Percentiles rank a stretch among this genome's conserved stretches.
Conservation (phyloP, 1,140 invertebrate species). For the Drosophila lacertosa region DNA sequence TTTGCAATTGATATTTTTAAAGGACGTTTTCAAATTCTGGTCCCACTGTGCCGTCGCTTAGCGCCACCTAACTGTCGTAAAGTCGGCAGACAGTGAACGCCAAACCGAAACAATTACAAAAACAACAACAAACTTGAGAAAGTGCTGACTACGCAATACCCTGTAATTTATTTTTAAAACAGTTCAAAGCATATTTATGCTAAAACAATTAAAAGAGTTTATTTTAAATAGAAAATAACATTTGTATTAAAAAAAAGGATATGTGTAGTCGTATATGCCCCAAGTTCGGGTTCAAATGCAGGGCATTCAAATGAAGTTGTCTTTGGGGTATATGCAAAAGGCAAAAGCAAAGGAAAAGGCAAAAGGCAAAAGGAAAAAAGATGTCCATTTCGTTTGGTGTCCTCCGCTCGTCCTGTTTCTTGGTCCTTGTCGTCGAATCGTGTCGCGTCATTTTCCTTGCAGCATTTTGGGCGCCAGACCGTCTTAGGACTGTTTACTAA, state of each 20-base stretch:
- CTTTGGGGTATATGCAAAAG: constrained; percentile 26
- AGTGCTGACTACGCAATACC: background rate
- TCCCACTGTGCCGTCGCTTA: constrained; percentile 15
- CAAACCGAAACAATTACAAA: constrained; percentile 17
- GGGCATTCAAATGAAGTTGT: constrained; percentile 33
- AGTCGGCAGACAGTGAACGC: constrained; percentile 16
- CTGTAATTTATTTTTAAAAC: background rate
- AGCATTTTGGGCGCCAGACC: constrained; percentile 54
- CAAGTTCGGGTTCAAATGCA: background rate
- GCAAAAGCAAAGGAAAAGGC: constrained; percentile 3
- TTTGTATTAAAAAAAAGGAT: background rate
- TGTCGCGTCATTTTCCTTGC: constrained; percentile 63
- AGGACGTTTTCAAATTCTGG: no score
- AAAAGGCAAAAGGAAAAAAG: constrained; percentile 6
- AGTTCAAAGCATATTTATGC: background rate
- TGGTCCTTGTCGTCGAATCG: constrained; percentile 42
- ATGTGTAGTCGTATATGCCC: background rate
- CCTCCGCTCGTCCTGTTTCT: background rate
- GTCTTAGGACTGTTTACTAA: constrained; percentile 49
- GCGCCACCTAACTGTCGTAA: background rate
- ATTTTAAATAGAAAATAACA: background rate
- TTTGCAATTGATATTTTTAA: no score
- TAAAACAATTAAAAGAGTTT: background rate
- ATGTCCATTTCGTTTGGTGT: constrained; percentile 2
- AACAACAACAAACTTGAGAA: constrained; percentile 7